Base-by-base conservation (phyloP, 2,888 invertebrate genomes). In the Troides oblongomaculatus region DNA sequence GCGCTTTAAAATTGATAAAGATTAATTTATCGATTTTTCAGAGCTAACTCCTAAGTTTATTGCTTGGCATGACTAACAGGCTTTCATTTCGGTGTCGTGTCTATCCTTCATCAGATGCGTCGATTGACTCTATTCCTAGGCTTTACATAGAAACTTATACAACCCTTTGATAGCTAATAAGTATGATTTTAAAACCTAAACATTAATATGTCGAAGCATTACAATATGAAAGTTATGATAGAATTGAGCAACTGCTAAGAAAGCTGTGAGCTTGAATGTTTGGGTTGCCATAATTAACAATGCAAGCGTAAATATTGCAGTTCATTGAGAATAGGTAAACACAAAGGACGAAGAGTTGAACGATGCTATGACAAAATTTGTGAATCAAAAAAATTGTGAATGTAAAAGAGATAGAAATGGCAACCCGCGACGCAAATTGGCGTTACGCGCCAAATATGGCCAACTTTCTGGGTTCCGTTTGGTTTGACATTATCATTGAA, bases 231-330 rank as follows among this genome's bases (percentile, higher is more conserved):
- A 75, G 80, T 83, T 79, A 82, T 81, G 82, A 85, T 80, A 84
- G 78, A 81, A 81, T 92, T 90, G 91, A 90, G 90, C 91, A 90
- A 88, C 85, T 86, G 91, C 84, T 77, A 84, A 85, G 87, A 88
- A 89, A 92, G 91, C 92, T 92, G 92, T 91, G 91, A 90, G 91
- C 88, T 85, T 84, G 76, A 82, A 78, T 80, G 78, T 75, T 78
- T 75, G 85, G 87, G 89, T 85, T 90, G 89, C 89, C 90, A 82
- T 75, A 68, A 72, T 71, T 61, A 63, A 71, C 66, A 72, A 70
- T 59, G 64, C 68, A 69, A 62, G 62, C 62, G 50, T 30, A 43
- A 59, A 46, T 50, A 53, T 62, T 53, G 46, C 62, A 25, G 25
- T 62, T 10, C 46, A 14, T 58, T n/a, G 43, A 62, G 21, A 21